Percentiles rank a stretch among this genome's conserved stretches.
phyloP scores from a whole-genome alignment of 1,140 invertebrate species.

The Pomphorhynchus laevis region DNA sequence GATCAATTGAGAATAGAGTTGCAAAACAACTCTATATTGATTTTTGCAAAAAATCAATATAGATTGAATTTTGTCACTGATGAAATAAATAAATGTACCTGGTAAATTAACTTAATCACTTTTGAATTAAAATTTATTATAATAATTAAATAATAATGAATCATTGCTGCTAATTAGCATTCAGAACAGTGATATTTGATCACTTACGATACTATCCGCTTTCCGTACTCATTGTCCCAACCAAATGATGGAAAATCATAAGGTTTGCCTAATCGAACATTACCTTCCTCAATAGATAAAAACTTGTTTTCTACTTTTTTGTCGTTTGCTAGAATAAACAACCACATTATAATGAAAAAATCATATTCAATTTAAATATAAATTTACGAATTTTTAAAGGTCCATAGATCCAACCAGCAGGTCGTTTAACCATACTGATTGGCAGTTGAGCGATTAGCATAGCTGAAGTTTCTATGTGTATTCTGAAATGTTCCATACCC shows the following conservation, averaged over 20 bases:
- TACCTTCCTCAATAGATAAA: conserved; percentile 12
- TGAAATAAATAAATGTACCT: no score
- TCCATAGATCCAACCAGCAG: conserved; percentile 16
- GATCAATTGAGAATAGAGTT: no score
- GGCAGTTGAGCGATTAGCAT: conserved; percentile 19
- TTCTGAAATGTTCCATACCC: conserved; percentile 20
- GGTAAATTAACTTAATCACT: no score
- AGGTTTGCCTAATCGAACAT: conserved; percentile 17
- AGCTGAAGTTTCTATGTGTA: conserved; percentile 20
- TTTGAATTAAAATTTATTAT: no score
- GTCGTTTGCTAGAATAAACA: conserved; percentile 6
- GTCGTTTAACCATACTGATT: conserved; percentile 15
- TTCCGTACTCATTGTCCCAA: conserved; percentile 21
- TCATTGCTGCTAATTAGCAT: no score
- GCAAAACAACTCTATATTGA: no score
- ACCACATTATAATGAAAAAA: background rate
- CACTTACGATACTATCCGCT: conserved; percentile 14
- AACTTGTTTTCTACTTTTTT: conserved; percentile 13
- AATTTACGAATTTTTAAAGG: conserved; percentile 14
- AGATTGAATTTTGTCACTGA: no score
- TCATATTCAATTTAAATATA: background rate
- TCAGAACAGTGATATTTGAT: no score
- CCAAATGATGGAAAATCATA: conserved; percentile 17
- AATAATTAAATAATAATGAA: no score
- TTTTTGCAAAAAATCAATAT: no score